Conservation (phyloP, 2,888 invertebrate genomes). For the Habrosyne pyritoides region DNA sequence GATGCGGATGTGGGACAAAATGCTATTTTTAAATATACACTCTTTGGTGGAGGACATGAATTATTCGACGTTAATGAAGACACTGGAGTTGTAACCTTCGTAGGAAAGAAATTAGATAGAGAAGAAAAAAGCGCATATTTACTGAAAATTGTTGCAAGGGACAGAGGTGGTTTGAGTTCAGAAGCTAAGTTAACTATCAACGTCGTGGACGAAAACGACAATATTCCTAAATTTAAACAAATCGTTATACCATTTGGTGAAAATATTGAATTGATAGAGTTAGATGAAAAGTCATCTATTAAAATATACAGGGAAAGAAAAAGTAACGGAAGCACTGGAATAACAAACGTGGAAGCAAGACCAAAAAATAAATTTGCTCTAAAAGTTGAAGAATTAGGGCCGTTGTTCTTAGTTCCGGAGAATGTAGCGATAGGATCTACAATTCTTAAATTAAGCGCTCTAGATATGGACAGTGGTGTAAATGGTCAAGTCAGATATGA, state of each 20-base stretch:
- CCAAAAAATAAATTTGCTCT: slow-evolving; percentile 70
- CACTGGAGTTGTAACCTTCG: slow-evolving; percentile 84
- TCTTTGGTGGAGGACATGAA: slow-evolving; percentile 90
- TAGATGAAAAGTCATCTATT: slow-evolving; percentile 78
- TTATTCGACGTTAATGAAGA: slow-evolving; percentile 87
- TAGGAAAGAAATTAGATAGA: slow-evolving; percentile 86
- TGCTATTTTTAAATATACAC: slow-evolving; percentile 86
- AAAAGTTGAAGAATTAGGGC: slow-evolving; percentile 67
- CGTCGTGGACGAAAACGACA: slow-evolving; percentile 92
- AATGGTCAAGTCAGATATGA: slow-evolving; percentile 90
- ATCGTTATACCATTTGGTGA: slow-evolving; percentile 88
- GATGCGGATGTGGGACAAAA: slow-evolving; percentile 89
- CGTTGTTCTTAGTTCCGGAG: slow-evolving; percentile 88
- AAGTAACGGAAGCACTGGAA: slow-evolving; percentile 50
- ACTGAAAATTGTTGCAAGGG: slow-evolving; percentile 89
- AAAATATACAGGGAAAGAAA: slow-evolving; percentile 74
- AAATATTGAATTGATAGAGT: slow-evolving; percentile 86
- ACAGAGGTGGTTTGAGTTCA: slow-evolving; percentile 89
- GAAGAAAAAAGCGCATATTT: slow-evolving; percentile 88
- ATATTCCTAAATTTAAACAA: slow-evolving; percentile 88
- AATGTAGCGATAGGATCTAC: slow-evolving; percentile 87
- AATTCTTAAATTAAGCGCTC: slow-evolving; percentile 87
- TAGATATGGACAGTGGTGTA: slow-evolving; percentile 88
- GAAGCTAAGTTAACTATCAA: slow-evolving; percentile 88
- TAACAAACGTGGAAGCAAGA: slow-evolving; percentile 60